phyloP scores from a whole-genome alignment of 2,113 vertebrate species.

The Dendropsophus ebraccatus region DNA sequence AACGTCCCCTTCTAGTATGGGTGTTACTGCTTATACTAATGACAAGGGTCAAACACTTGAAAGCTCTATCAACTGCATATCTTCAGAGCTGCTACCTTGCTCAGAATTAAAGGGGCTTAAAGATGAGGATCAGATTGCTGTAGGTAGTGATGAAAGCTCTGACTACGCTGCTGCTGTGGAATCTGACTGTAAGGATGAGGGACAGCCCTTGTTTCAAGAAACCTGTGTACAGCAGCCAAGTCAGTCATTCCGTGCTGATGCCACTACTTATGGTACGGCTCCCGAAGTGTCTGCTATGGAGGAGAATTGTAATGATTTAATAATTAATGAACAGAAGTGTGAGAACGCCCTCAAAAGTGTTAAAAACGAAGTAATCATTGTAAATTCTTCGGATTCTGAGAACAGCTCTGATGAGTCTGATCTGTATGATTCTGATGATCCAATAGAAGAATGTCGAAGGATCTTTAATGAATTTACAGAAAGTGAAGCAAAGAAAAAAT shows the following conservation, averaged over 20 bases:
- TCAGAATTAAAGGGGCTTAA: background rate
- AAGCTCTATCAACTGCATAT: background rate
- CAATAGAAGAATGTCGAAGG: conserved; percentile 76
- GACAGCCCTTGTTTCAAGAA: background rate
- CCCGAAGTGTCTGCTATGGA: background rate
- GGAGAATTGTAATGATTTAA: background rate
- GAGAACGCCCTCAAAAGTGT: background rate
- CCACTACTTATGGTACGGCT: background rate
- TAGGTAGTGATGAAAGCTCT: background rate
- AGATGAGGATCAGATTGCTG: background rate
- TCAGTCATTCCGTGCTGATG: background rate
- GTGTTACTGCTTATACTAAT: background rate
- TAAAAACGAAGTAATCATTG: background rate
- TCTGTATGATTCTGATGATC: conserved; percentile 69
- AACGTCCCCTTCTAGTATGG: background rate
- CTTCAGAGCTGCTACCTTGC: background rate
- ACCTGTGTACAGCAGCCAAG: background rate
- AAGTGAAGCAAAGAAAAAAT: conserved; percentile 44
- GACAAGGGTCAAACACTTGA: background rate
- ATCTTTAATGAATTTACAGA: conserved; percentile 72
- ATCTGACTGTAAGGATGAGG: background rate
- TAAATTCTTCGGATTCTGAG: background rate
- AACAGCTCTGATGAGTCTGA: background rate
- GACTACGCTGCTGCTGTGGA: background rate
- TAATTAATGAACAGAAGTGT: background rate